These are phyloP conservation scores for Tanypteryx hageni DNA, from an alignment of 2,888 invertebrate species.

Conservation along the genomic window DNA sequence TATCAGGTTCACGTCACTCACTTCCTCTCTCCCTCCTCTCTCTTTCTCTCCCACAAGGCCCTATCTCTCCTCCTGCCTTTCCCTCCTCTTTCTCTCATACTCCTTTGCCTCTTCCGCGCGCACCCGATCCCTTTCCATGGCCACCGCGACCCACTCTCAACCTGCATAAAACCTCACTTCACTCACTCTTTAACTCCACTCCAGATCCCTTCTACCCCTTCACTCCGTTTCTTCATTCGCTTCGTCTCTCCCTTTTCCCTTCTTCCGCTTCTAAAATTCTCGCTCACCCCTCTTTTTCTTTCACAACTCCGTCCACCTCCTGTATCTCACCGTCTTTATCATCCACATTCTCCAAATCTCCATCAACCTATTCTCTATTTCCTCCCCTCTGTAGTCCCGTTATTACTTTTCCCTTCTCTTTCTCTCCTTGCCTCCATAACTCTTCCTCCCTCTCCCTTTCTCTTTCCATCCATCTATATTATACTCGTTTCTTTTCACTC, in stretches of 20 bases:
- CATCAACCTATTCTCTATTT: too few relatives aligned
- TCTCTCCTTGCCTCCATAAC: neutral
- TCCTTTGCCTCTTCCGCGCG: too few relatives aligned
- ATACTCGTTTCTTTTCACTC: neutral
- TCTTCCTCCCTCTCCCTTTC: neutral
- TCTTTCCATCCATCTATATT: neutral
- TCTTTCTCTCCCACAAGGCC: neutral
- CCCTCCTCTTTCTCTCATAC: neutral
- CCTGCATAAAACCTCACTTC: conserved; percentile 21
- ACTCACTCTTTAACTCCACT: neutral
- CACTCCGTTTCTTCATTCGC: too few relatives aligned
- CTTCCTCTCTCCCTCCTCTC: neutral
- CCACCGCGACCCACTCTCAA: neutral
- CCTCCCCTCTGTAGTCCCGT: neutral
- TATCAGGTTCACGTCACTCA: neutral
- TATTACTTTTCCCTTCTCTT: neutral
- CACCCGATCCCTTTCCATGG: too few relatives aligned
- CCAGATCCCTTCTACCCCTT: neutral
- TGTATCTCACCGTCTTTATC: too few relatives aligned
- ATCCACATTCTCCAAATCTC: too few relatives aligned
- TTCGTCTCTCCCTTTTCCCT: too few relatives aligned
- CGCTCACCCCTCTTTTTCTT: too few relatives aligned
- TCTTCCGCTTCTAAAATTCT: too few relatives aligned
- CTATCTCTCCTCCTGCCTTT: neutral
- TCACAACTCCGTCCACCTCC: too few relatives aligned